phyloP scores from a whole-genome alignment of 2,888 invertebrate species.

The Labia minor region DNA sequence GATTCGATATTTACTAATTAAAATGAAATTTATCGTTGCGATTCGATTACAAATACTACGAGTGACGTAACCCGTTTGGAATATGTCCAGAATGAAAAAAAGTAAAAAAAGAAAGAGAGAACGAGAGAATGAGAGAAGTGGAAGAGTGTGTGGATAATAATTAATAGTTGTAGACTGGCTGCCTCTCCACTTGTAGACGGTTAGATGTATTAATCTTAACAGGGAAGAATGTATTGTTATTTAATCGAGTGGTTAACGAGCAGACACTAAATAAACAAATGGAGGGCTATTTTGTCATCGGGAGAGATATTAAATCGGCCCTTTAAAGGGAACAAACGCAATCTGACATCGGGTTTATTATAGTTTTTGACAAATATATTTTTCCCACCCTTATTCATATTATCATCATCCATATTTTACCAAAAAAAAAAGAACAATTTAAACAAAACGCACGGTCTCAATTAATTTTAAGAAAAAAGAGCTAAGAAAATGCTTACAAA shows the following conservation, averaged over 20 bases:
- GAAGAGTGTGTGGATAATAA: not conserved
- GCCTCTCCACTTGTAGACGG: not conserved
- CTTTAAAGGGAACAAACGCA: too few species aligned
- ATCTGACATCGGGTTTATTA: too few species aligned
- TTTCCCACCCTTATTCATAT: too few species aligned
- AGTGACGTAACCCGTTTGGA: not conserved
- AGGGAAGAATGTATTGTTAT: slow-evolving; percentile 2
- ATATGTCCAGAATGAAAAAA: not conserved
- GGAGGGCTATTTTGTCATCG: not conserved
- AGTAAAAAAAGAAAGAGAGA: too few species aligned
- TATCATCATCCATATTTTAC: too few species aligned
- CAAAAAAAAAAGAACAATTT: too few species aligned
- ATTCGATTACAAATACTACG: not conserved
- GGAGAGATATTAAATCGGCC: too few species aligned
- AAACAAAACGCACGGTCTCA: too few species aligned
- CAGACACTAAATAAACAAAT: slow-evolving; percentile 13
- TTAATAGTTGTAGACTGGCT: not conserved
- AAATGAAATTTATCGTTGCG: slow-evolving; percentile 7
- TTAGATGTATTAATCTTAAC: slow-evolving; percentile 3
- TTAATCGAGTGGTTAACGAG: slow-evolving; percentile 6
- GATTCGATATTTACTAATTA: slow-evolving; percentile 13
- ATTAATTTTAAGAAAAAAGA: too few species aligned
- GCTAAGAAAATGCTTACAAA: too few species aligned
- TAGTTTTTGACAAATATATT: too few species aligned
- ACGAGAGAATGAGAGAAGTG: too few species aligned